Evolutionary conservation across 2,888 invertebrate species (phyloP), one percentile per base, ranked within the genome.

Genomic region (Rhyacophila evoluta): DNA sequence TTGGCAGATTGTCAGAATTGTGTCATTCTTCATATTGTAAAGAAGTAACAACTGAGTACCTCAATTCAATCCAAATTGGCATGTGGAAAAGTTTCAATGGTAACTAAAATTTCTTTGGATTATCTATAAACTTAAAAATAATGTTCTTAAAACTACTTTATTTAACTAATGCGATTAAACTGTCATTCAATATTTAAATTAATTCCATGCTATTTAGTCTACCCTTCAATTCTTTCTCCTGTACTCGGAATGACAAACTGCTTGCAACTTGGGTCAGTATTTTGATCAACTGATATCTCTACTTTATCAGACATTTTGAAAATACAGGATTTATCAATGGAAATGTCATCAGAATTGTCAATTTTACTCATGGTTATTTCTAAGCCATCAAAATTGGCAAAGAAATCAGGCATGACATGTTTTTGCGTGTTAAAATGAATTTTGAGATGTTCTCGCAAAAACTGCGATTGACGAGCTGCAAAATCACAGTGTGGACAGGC

Each of bases 401-500:
- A 93, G 83, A 91, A 92, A 84, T 93, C 92, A 0, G 92, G 89
- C 78, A 86, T 88, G 37, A 89, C 85, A 78, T 87, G 87, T 85
- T 91, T 92, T 84, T 90, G 90, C 78, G 89, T 89, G 83, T 87
- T 87, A 85, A 96, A 95, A 86, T 97, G 97, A 74, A 95, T 89
- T 84, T 94, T 93, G 41, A 93, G 90, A 86, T 97, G 97, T 84
- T 96, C 96, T 55, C 93, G 91, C 37, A 96, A 88, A 83, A 94
- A 92, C 84, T 94, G 92, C 78, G 92, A 92, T 84, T 95, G 94
- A 2, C 93, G 91, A 28, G 94, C 94, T 27, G 94, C 93, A 85
- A 95, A 94, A 87, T 96, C 95, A 86, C 97, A 97, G 85, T 94
- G 94, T 25, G 93, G 92, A 87, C 97, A 97, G 82, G 92, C 74